phyloP scores from a whole-genome alignment of 2,113 vertebrate species.

The Platichthys stellatus region DNA sequence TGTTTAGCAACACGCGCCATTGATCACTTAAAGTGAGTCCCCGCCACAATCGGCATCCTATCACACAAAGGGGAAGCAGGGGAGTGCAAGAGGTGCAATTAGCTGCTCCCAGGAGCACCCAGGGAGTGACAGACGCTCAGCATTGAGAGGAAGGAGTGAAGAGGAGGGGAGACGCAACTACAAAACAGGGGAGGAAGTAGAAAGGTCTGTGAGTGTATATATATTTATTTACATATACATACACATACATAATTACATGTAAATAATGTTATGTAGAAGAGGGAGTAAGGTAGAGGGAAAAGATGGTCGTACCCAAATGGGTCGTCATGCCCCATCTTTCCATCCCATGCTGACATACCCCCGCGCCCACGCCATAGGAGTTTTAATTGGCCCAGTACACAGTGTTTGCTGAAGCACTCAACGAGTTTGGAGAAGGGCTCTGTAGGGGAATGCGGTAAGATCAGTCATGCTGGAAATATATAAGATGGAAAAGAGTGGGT shows the following conservation, averaged over 20 bases:
- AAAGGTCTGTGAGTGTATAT: neutral
- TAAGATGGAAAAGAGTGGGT: conserved; percentile 64
- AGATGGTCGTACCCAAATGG: conserved; percentile 73
- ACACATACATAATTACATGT: neutral
- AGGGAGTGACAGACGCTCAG: conserved; percentile 76
- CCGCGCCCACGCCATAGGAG: conserved; percentile 71
- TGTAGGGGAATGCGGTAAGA: conserved; percentile 71
- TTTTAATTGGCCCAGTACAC: conserved; percentile 81
- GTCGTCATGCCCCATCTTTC: conserved; percentile 78
- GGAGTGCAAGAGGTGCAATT: conserved; percentile 82
- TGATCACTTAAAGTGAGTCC: conserved; percentile 76
- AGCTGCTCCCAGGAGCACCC: conserved; percentile 72
- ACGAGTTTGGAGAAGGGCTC: conserved; percentile 76
- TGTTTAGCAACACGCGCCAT: conserved; percentile 76
- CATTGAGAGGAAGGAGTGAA: conserved; percentile 3
- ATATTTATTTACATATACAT: neutral
- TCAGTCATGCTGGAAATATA: conserved; percentile 66
- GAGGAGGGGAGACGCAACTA: conserved; percentile 1
- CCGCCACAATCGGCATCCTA: conserved; percentile 78
- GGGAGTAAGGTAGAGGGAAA: conserved; percentile 24
- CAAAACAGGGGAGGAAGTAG: conserved; percentile 34
- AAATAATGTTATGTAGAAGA: conserved; percentile 6
- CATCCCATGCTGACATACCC: conserved; percentile 68
- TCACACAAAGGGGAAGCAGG: conserved; percentile 65
- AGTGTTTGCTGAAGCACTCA: conserved; percentile 75